Conservation (phyloP, 2,113 vertebrate species). For the Epinephelus cyanopodus region DNA sequence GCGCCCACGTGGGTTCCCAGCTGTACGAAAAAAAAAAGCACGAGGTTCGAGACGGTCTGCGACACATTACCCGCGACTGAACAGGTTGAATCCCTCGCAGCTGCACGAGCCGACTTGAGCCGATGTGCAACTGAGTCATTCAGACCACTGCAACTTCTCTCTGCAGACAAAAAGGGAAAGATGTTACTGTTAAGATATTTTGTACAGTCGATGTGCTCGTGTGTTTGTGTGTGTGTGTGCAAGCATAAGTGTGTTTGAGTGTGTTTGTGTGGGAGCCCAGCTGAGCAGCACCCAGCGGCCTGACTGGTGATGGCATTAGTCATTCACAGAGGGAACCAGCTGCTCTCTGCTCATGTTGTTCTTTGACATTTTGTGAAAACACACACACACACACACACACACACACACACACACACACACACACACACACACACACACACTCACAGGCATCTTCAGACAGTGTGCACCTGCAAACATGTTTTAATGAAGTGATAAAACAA, state of each 20-base stretch:
- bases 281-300: conserved; percentile 20
- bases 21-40: too few species aligned
- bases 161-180: neutral
- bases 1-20: too few species aligned
- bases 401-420: neutral
- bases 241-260: neutral
- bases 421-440: neutral
- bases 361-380: conserved; percentile 38
- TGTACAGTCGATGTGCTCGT: neutral
- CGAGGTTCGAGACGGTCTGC: too few species aligned
- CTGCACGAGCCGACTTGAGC: too few species aligned
- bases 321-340: conserved; percentile 27
- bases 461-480: neutral
- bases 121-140: too few species aligned
- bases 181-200: neutral
- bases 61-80: too few species aligned
- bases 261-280: conserved; percentile 20
- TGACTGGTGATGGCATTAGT: conserved; percentile 18
- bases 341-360: conserved; percentile 30
- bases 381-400: neutral
- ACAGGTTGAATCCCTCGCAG: too few species aligned
- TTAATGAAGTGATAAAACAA: neutral
- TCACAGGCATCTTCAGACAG: neutral
- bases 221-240: neutral
- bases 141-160: too few species aligned